Evolutionary conservation across 1,140 invertebrate species (phyloP).

Genomic region (honey bee (Apis mellifera)): Amel_HAv3.1 CM009936.2:12800501-12801000

Average conservation of each 20-base stretch:
- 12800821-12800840: neutral
- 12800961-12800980: neutral
- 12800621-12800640: neutral
- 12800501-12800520: too few species aligned
- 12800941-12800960: too few species aligned
- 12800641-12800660: neutral
- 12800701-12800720: slow-evolving; percentile 20
- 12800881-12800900: too few species aligned
- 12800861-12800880: too few species aligned
- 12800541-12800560: too few species aligned
- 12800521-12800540: too few species aligned
- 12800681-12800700: neutral
- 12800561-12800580: too few species aligned
- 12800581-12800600: too few species aligned
- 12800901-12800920: too few species aligned
- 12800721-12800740: neutral
- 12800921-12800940: too few species aligned
- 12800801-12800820: neutral
- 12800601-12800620: too few species aligned
- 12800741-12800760: slow-evolving; percentile 5
- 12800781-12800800: neutral
- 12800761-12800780: neutral
- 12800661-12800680: neutral
- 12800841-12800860: neutral
- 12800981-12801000: neutral